A percentile compares a stretch with the other conserved stretches of the same genome.
Conservation (phyloP, 2,888 invertebrate species). For the Harpagoxenus sublaevis region DNA sequence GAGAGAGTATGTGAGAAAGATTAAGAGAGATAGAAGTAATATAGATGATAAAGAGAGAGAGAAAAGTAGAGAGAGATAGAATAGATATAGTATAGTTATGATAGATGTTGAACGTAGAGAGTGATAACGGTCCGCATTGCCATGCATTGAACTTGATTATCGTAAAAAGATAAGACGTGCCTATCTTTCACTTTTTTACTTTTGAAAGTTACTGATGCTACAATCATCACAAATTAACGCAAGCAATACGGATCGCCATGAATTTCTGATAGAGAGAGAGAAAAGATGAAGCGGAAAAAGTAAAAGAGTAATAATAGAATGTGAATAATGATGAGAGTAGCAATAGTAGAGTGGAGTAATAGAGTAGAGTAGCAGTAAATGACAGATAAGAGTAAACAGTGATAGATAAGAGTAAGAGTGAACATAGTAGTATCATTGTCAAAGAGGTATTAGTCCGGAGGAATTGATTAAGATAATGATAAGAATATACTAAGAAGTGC, state of each 20-base stretch:
- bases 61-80: conserved; percentile 42
- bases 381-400: conserved; percentile 55
- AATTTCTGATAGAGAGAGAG: conserved; percentile 48
- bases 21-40: conserved; percentile 67
- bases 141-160: not conserved
- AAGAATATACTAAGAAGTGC: conserved; percentile 16
- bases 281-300: conserved; percentile 38
- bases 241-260: conserved; percentile 5
- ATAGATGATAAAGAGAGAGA: conserved; percentile 62
- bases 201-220: not conserved
- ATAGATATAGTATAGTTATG: conserved; percentile 20
- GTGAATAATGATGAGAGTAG: conserved; percentile 26
- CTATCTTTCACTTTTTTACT: not conserved
- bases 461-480: not conserved
- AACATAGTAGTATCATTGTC: conserved; percentile 1
- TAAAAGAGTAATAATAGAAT: conserved; percentile 40
- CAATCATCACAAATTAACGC: not conserved
- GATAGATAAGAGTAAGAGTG: conserved; percentile 4
- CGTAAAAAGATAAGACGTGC: not conserved
- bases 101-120: conserved; percentile 46
- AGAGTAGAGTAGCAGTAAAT: conserved; percentile 58
- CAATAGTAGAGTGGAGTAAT: conserved; percentile 24
- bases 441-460: not conserved
- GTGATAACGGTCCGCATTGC: conserved; percentile 26
- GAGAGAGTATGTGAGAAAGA: conserved; percentile 70